A percentile compares a stretch with the other conserved stretches of the same genome.
Evolutionary conservation across 2,113 vertebrate genomes (phyloP).

Genomic region (Furnarius figulus): DNA sequence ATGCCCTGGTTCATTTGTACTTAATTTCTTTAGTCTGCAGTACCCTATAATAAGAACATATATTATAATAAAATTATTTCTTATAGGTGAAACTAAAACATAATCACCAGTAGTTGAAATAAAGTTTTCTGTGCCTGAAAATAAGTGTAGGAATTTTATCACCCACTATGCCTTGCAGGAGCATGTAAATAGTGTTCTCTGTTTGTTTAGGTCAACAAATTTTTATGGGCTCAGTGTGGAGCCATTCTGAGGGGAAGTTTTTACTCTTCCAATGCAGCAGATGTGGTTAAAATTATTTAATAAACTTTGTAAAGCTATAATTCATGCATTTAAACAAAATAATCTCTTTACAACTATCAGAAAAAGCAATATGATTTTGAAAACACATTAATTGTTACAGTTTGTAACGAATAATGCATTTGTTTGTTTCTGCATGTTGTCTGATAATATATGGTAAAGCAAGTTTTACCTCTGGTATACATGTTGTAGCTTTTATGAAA

Average conservation of each 20-base stretch:
- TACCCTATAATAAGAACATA: not conserved
- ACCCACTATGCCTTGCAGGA: not conserved
- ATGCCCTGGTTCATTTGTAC: not conserved
- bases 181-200: not conserved
- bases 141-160: not conserved
- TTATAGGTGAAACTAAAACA: not conserved
- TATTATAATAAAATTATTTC: not conserved
- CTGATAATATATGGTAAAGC: conserved; percentile 4
- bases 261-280: not conserved
- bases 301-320: conserved; percentile 8
- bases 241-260: not conserved
- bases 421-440: conserved; percentile 37
- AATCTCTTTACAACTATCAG: conserved; percentile 31
- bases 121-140: not conserved
- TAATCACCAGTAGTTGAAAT: not conserved
- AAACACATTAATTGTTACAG: conserved; percentile 36
- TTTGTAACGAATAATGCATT: conserved; percentile 64
- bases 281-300: conserved; percentile 45
- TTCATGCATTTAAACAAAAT: conserved; percentile 29
- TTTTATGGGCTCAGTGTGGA: not conserved
- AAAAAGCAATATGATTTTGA: conserved; percentile 6
- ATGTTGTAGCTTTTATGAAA: not conserved
- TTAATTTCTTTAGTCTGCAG: not conserved
- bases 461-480: not conserved
- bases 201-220: not conserved